Evolutionary conservation across 2,797 vertebrate species (phyloP).

Genomic region (Podargus strigoides): DNA sequence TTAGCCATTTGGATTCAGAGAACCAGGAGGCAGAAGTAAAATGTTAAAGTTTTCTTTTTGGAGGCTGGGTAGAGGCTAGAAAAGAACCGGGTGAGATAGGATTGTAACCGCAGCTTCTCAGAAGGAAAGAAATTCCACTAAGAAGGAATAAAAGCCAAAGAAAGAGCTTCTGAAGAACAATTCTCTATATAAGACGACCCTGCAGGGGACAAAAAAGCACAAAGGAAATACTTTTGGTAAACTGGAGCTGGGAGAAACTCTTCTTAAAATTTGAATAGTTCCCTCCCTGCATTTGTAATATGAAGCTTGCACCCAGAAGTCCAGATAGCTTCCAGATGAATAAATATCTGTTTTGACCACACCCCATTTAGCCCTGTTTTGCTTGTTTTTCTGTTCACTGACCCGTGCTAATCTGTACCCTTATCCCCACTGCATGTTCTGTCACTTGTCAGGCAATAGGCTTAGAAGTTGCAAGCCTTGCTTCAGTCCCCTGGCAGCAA

Average conservation of each 20-base stretch:
- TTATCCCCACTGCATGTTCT: background rate
- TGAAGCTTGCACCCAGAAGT: background rate
- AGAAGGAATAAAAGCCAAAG: background rate
- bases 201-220: background rate
- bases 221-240: background rate
- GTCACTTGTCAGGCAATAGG: background rate
- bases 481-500: conserved; percentile 42
- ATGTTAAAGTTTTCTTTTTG: background rate
- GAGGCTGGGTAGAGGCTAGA: background rate
- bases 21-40: background rate
- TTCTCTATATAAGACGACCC: background rate
- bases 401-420: background rate
- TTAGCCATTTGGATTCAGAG: background rate
- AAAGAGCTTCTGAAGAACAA: background rate
- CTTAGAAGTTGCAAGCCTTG: conserved; percentile 2
- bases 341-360: background rate
- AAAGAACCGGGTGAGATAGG: background rate
- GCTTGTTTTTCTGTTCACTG: background rate
- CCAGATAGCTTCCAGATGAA: background rate
- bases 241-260: background rate
- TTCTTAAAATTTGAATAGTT: background rate
- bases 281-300: background rate
- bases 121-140: background rate
- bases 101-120: background rate
- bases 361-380: background rate